Conservation (phyloP, 2,113 vertebrate species). For the Bufo bufo region DNA sequence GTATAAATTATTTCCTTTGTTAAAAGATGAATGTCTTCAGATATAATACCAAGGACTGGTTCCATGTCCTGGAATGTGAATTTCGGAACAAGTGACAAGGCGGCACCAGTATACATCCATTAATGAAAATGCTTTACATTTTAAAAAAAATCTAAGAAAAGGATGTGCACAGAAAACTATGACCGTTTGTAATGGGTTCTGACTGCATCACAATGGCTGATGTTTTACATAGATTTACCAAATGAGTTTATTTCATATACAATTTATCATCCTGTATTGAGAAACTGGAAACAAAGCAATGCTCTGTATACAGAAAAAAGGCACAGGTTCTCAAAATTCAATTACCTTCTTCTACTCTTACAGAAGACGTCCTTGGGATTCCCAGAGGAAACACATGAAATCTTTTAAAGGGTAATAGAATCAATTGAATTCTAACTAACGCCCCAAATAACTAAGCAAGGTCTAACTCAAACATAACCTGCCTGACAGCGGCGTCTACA, state of each 20-base stretch:
- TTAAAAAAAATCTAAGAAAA: background rate
- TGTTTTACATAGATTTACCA: slow-evolving; percentile 38
- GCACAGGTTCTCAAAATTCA: slow-evolving; percentile 39
- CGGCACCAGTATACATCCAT: background rate
- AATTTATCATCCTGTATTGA: background rate
- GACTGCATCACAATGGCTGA: background rate
- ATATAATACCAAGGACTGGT: background rate
- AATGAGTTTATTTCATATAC: slow-evolving; percentile 28
- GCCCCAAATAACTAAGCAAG: background rate
- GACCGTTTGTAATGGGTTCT: background rate
- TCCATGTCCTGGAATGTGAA: background rate
- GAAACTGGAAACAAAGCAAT: background rate
- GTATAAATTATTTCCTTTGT: background rate
- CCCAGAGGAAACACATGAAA: slow-evolving; percentile 46
- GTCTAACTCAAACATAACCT: slow-evolving; percentile 29
- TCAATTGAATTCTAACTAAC: slow-evolving; percentile 13
- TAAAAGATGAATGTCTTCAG: background rate
- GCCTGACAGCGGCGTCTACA: slow-evolving; percentile 3
- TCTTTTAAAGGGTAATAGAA: slow-evolving; percentile 53
- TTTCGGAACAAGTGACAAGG: too few relatives aligned
- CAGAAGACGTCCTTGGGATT: slow-evolving; percentile 43
- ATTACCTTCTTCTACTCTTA: slow-evolving; percentile 40
- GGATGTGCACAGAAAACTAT: background rate
- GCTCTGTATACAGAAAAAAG: slow-evolving; percentile 39
- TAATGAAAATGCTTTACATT: background rate